phyloP scores from a whole-genome alignment of 2,888 invertebrate genomes.

The Cartodere bifasciata region DNA sequence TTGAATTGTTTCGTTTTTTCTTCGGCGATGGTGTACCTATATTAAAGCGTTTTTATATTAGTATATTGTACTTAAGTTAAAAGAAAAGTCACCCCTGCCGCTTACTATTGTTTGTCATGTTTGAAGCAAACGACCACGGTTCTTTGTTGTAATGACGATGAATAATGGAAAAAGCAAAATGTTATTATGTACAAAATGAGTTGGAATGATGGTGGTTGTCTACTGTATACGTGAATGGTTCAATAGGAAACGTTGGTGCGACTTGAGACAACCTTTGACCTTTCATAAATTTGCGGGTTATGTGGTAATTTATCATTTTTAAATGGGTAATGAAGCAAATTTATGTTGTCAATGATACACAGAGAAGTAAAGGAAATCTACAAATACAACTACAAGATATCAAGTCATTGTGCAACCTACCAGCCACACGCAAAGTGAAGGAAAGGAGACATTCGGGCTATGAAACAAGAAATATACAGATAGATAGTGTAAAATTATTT shows the following conservation, averaged over 20 bases:
- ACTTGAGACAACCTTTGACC: slow-evolving; percentile 14
- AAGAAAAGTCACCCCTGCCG: slow-evolving; percentile 8
- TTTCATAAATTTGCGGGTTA: too few relatives aligned
- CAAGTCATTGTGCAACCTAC: slow-evolving; percentile 36
- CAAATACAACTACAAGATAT: too few relatives aligned
- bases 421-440: slow-evolving; percentile 38
- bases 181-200: too few relatives aligned
- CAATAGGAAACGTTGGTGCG: slow-evolving; percentile 20
- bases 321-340: too few relatives aligned
- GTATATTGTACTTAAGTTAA: neutral
- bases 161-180: too few relatives aligned
- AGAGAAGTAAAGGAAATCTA: too few relatives aligned
- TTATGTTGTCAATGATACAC: too few relatives aligned
- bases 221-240: too few relatives aligned
- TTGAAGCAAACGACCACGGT: too few relatives aligned
- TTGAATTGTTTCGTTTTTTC: slow-evolving; percentile 68
- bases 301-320: too few relatives aligned
- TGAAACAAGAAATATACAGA: slow-evolving; percentile 17
- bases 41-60: slow-evolving; percentile 11
- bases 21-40: slow-evolving; percentile 66
- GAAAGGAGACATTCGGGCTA: slow-evolving; percentile 21
- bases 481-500: slow-evolving; percentile 16
- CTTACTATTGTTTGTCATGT: slow-evolving; percentile 8
- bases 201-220: too few relatives aligned
- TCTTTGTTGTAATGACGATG: too few relatives aligned